Conservation (phyloP, 2,797 vertebrate genomes). For the Pangasius mekongensis region DNA sequence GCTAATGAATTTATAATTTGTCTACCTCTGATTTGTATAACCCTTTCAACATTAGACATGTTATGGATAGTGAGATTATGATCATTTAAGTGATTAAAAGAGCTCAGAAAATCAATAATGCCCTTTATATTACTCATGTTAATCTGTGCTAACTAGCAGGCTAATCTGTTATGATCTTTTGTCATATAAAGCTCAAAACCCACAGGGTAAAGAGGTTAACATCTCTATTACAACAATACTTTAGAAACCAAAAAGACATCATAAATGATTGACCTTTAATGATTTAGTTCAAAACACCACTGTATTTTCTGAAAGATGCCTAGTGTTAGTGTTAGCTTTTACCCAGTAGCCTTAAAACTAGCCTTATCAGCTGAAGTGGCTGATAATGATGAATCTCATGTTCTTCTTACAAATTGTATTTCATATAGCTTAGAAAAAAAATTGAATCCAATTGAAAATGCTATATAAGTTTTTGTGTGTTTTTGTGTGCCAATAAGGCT, state of each 20-base stretch:
- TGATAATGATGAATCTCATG: neutral
- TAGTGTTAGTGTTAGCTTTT: neutral
- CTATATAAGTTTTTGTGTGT: neutral
- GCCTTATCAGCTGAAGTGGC: neutral
- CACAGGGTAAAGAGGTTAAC: neutral
- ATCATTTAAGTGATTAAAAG: neutral
- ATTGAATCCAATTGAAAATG: too few relatives aligned
- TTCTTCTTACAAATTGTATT: neutral
- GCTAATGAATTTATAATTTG: neutral
- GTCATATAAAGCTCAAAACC: neutral
- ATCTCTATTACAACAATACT: neutral
- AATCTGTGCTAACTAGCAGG: neutral
- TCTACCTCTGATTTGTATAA: neutral
- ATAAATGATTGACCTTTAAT: neutral
- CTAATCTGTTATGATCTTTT: neutral
- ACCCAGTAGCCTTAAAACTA: neutral
- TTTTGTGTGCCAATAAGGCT: neutral
- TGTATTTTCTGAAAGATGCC: neutral
- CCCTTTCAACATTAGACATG: neutral
- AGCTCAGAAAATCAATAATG: neutral
- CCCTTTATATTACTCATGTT: neutral
- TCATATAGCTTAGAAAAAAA: too few relatives aligned
- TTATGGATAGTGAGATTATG: neutral
- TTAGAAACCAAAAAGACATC: neutral
- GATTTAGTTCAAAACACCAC: neutral